Base-by-base conservation (phyloP, 2,888 invertebrate genomes). In the Drosophila lacicola region DNA sequence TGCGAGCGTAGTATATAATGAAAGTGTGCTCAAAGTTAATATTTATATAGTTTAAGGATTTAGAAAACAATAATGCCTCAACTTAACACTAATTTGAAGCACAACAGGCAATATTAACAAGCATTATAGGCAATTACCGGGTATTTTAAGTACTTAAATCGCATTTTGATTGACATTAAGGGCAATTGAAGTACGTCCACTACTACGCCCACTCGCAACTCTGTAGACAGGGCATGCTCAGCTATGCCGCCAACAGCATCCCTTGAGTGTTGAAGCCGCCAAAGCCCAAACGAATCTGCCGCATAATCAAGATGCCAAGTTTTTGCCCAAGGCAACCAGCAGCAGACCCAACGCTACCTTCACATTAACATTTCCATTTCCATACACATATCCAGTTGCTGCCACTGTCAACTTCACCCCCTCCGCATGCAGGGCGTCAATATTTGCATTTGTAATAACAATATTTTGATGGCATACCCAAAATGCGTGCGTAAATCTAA, bases 391-490 rank as follows among this genome's bases (percentile, higher is more conserved):
- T 29, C 14, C 50, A 44, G 50, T 33, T 54, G 34, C 21, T 41
- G 57, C 51, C 55, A 66, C n/a, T 45, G 45, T 42, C 21, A 44
- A 5, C 33, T 14, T 33, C 14, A 41, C 36, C 49, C 58, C 34
- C 39, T 46, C 60, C 45, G 61, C 46, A 41, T 61, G 66, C 70
- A 56, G 54, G 64, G 81, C 75, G 89, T 86, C 80, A 88, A 89
- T 89, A 89, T 89, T 90, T 88, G 83, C 85, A 90, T 88, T 85
- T 89, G 81, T 82, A 85, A 89, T 85, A 88, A 90, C 90, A 90
- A 88, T 90, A 90, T 90, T 90, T 82, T 75, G 80, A 78, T 84
- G 83, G 78, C 78, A 74, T 57, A 61, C 66, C 84, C 68, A 62
- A 89, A 81, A 77, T 55, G 82, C 72, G 82, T 82, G 78, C 80